Evolutionary conservation across 2,113 vertebrate species (phyloP), one percentile per base, ranked within the genome.

Genomic region (Embiotoca jacksoni): DNA sequence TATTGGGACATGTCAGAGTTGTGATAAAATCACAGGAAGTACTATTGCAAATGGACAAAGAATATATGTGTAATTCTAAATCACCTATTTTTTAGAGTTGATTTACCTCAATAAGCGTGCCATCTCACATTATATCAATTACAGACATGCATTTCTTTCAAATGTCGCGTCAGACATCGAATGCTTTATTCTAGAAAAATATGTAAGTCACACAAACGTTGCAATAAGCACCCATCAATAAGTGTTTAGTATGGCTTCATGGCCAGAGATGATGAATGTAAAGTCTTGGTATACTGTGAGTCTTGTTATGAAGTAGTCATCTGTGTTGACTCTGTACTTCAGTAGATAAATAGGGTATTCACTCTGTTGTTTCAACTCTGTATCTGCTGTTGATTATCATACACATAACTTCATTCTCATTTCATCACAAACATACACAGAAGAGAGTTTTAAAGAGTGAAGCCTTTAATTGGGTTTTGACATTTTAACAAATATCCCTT

Each of bases 241-340:
- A 59, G 65, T 86, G 84, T 91, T 81, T 82, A 86, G 82, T 75
- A 23, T 6, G 84, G 85, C 76, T 82, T 65, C 60, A 69, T 69
- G 81, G 88, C 81, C 89, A 83, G 73, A 92, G 81, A 84, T 78
- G 73, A 92, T 88, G 90, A 93, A 92, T 92, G 88, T 91, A 87
- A 83, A 82, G 83, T 91, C 73, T 75, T 82, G 82, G 57, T 86
- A 84, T 78, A 73, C 71, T 81, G 73, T 90, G 84, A 76, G 83
- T 88, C 82, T 78, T 87, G 80, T 90, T 86, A 70, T 84, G 56
- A 82, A 69, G 69, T 88, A 80, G 76, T 84, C 75, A 80, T 83
- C 58, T 66, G 74, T 89, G 79, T 86, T 72, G 81, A 57, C 71
- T 78, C 76, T 89, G 78, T 89, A 78, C 75, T 88, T 81, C 78